Percentiles rank a stretch among this genome's conserved stretches.
Evolutionary conservation across 2,888 invertebrate genomes (phyloP).

Genomic region (Zygaena filipendulae): DNA sequence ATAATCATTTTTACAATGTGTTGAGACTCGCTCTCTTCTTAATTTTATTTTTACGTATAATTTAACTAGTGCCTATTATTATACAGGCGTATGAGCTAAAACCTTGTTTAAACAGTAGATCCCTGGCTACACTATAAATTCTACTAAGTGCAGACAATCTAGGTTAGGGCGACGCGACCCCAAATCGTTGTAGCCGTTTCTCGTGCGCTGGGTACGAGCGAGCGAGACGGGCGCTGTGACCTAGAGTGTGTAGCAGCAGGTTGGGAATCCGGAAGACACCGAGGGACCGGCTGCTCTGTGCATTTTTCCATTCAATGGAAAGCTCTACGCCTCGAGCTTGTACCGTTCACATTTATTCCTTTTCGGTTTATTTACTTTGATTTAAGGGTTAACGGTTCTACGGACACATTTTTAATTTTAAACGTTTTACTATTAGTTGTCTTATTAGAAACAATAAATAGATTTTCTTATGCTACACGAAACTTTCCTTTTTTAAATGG

Average conservation of each 20-base stretch:
- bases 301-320: conserved; percentile 67
- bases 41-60: too few relatives aligned
- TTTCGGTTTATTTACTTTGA: conserved; percentile 28
- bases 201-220: conserved; percentile 30
- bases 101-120: conserved; percentile 1
- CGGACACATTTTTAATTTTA: too few relatives aligned
- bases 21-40: too few relatives aligned
- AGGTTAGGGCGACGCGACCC: conserved; percentile 65
- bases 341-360: conserved; percentile 27
- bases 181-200: conserved; percentile 51
- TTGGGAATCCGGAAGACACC: conserved; percentile 66
- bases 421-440: too few relatives aligned
- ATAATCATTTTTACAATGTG: too few relatives aligned
- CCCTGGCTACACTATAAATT: conserved; percentile 31
- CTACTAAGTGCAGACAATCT: conserved; percentile 48
- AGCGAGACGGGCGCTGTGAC: conserved; percentile 48
- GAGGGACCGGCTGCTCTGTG: conserved; percentile 58
- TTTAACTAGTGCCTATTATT: too few relatives aligned
- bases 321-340: conserved; percentile 46
- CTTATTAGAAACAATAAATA: too few relatives aligned
- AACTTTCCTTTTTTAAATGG: too few relatives aligned
- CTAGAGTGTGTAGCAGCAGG: conserved; percentile 65
- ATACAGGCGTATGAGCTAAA: too few relatives aligned
- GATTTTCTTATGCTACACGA: too few relatives aligned
- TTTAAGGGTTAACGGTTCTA: too few relatives aligned